Conservation (phyloP, 2,113 vertebrate genomes). For the Carettochelys insculpta region DNA sequence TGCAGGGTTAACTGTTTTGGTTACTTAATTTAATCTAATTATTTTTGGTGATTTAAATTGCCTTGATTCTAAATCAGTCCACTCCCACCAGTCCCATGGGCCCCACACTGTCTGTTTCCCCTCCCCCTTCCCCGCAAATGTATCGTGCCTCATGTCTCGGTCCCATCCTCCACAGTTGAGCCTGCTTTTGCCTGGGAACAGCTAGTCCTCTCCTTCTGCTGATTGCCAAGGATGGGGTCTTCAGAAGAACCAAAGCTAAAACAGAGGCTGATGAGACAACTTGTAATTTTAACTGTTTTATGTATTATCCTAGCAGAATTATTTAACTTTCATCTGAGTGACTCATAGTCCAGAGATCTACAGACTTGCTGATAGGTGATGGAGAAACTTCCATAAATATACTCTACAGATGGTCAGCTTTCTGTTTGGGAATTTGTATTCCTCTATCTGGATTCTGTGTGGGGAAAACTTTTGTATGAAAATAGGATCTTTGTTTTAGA, state of each 20-base stretch:
- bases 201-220: too few species aligned
- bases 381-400: not conserved
- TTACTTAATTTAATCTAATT: too few species aligned
- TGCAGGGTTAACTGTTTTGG: too few species aligned
- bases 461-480: not conserved
- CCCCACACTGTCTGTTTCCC: too few species aligned
- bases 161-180: not conserved
- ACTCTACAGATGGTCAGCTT: not conserved
- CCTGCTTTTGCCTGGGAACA: not conserved
- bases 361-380: not conserved
- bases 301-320: conserved; percentile 19
- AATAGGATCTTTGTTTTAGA: not conserved
- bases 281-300: not conserved
- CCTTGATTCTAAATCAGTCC: too few species aligned
- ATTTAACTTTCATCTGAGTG: not conserved
- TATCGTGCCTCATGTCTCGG: too few species aligned
- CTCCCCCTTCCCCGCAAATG: too few species aligned
- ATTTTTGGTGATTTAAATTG: too few species aligned
- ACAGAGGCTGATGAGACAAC: conserved; percentile 13
- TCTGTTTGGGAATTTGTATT: not conserved
- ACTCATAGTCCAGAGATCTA: not conserved
- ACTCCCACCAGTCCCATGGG: too few species aligned
- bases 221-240: not conserved
- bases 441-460: not conserved
- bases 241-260: conserved; percentile 6